Evolutionary conservation across 2,797 vertebrate genomes (phyloP).

Genomic region (Periparus ater): DNA sequence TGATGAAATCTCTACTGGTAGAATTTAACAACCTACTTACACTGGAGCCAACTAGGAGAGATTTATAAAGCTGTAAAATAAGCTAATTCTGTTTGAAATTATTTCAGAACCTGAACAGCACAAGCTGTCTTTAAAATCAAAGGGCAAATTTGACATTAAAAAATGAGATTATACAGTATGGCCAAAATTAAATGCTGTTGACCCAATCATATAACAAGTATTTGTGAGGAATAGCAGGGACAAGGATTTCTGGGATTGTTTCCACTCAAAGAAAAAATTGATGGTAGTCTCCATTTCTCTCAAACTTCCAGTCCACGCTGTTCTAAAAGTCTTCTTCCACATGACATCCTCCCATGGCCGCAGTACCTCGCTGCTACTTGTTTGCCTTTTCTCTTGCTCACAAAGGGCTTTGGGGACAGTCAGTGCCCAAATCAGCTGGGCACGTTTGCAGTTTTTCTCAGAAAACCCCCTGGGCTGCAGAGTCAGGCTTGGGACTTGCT

Average conservation of each 20-base stretch:
- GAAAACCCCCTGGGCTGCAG: not conserved
- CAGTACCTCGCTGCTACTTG: not conserved
- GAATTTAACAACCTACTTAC: constrained; percentile 21
- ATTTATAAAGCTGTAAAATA: constrained; percentile 33
- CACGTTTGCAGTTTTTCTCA: not conserved
- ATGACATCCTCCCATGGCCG: not conserved
- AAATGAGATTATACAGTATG: not conserved
- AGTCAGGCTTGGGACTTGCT: not conserved
- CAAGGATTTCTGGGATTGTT: not conserved
- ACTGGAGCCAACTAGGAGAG: constrained; percentile 17
- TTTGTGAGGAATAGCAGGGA: not conserved
- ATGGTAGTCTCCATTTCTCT: not conserved
- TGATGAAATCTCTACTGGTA: constrained; percentile 22
- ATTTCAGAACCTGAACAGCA: constrained; percentile 7
- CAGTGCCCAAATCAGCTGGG: not conserved
- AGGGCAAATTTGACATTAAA: constrained; percentile 13
- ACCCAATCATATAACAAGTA: not conserved
- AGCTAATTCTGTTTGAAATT: constrained; percentile 42
- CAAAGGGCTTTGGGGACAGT: not conserved
- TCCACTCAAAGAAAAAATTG: not conserved
- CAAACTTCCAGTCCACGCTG: not conserved
- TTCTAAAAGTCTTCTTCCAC: not conserved
- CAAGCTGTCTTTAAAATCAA: constrained; percentile 19
- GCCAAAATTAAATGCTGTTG: constrained; percentile 18
- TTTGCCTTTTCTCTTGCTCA: not conserved